Conservation (phyloP, 1,140 invertebrate species). For the Amphibalanus amphitrite region DNA sequence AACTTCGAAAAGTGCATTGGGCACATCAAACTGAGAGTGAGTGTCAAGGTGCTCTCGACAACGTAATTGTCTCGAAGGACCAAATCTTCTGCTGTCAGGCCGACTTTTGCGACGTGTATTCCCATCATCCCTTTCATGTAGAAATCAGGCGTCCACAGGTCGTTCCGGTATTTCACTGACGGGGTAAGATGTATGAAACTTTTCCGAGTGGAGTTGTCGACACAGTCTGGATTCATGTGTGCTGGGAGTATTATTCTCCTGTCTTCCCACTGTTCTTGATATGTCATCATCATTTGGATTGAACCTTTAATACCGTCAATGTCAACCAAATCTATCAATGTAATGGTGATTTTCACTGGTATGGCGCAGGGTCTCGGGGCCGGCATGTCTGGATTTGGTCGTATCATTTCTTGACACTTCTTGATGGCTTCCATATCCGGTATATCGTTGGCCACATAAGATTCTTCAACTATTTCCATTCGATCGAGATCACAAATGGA, state of each 20-base stretch:
- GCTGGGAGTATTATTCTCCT: neutral
- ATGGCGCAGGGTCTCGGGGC: neutral
- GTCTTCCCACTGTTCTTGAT: neutral
- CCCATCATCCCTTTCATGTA: neutral
- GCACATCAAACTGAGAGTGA: neutral
- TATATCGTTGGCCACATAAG: neutral
- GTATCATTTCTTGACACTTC: neutral
- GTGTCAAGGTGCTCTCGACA: neutral
- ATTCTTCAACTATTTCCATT: neutral
- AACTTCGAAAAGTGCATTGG: neutral
- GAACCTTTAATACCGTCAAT: neutral
- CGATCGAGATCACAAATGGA: too few relatives aligned
- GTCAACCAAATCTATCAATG: neutral
- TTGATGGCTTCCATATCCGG: neutral
- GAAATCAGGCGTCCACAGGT: neutral
- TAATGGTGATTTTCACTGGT: neutral
- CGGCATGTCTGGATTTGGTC: neutral
- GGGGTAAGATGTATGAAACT: neutral
- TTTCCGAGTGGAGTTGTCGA: neutral
- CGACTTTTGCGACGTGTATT: neutral
- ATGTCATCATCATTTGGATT: neutral
- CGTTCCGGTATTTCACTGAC: neutral
- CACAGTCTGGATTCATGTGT: neutral
- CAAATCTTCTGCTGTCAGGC: neutral
- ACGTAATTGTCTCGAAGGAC: neutral